Evolutionary conservation across 2,113 vertebrate species (phyloP), one percentile per base, ranked within the genome.

Genomic region (Carettochelys insculpta): DNA sequence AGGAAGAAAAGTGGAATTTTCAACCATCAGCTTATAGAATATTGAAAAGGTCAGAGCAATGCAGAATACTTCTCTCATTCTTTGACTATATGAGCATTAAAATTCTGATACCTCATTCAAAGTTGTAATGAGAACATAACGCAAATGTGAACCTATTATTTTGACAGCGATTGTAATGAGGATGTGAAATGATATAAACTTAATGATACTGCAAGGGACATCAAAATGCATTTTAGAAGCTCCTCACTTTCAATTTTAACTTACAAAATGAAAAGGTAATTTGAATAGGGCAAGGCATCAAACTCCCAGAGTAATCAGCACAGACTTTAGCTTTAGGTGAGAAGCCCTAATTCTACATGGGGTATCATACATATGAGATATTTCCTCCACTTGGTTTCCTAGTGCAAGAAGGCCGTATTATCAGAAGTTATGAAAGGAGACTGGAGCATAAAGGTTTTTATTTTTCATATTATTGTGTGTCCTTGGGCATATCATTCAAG

Each of bases 11-110:
- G 48, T 61, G 58, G 85, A 89, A 25, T 77, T 88, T 93, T 80
- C 84, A 95, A 52, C 56, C 90, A 90, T 89, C 34, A 8, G 1
- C 91, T 93, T 94, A 68, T 83, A 81, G 94, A 97, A 95, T 97
- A 97, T 25, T 97, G 94, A 97, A 98, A 98, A 97, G 97, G 95
- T 98, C 95, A 97, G 38, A 50, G 77, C 86, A 86, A 90, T 94
- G 80, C 68, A 89, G 29, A 51, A 54, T 43, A 65, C 86, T 81
- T 78, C 65, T 84, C 73, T 95, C 96, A 95, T 97, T 97, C 84
- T 96, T 94, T 96, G 80, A 95, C 95, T 95, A 92, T 90, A 95
- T 71, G 77, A 94, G 58, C 88, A 97, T 95, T 96, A 97, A 97
- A 97, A 97, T 96, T 96, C 88, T 68, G 85, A 22, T 90, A 86